Evolutionary conservation across 2,888 invertebrate species (phyloP).

Genomic region (Chironomus riparius): DNA sequence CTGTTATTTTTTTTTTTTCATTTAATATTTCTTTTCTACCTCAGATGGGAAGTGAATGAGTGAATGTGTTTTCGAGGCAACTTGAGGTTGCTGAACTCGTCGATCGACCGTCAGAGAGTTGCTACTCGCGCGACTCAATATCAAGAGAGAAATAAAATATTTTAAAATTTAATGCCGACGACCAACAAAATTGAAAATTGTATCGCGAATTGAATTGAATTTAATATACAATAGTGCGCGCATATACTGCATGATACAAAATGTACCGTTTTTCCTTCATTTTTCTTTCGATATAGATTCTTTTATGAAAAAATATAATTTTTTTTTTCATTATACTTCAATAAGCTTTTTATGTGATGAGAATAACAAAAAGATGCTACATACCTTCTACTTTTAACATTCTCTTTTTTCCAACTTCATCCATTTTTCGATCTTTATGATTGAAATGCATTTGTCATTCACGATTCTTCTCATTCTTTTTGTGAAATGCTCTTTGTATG

Average conservation of each 20-base stretch:
- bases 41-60: conserved; percentile 23
- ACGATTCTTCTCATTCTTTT: too few species aligned
- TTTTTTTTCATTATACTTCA: neutral
- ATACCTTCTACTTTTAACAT: neutral
- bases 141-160: neutral
- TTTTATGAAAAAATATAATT: neutral
- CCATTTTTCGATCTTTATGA: too few species aligned
- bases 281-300: neutral
- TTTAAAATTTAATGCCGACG: conserved; percentile 12
- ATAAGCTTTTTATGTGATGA: neutral
- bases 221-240: neutral
- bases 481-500: too few species aligned
- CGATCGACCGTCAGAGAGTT: neutral
- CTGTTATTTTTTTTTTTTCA: neutral
- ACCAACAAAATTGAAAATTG: conserved; percentile 22
- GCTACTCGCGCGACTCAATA: neutral
- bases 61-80: conserved; percentile 24
- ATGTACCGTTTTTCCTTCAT: conserved; percentile 6
- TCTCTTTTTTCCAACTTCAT: too few species aligned
- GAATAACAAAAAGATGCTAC: neutral
- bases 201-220: conserved; percentile 15
- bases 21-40: neutral
- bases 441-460: too few species aligned
- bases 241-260: conserved; percentile 7
- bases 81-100: conserved; percentile 26